A percentile compares a stretch with the other conserved stretches of the same genome.
phyloP scores from a whole-genome alignment of 2,888 invertebrate species.

The Sminthurinus aureus region DNA sequence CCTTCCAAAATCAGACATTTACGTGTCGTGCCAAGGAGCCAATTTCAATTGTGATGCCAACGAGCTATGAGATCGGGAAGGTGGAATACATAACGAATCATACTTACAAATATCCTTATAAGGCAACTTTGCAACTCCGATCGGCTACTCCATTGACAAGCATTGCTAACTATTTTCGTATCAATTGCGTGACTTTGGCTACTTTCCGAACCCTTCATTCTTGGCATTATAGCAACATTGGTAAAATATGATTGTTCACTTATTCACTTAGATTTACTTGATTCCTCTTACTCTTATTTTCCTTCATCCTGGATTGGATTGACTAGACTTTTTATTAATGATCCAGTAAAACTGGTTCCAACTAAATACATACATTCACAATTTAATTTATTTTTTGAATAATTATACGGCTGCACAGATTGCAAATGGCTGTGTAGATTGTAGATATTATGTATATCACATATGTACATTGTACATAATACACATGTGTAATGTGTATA shows the following conservation, averaged over 20 bases:
- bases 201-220: slow-evolving; percentile 48
- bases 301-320: slow-evolving; percentile 12
- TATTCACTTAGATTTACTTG: too few relatives aligned
- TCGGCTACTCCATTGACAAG: slow-evolving; percentile 51
- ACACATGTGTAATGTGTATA: too few relatives aligned
- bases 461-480: too few relatives aligned
- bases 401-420: too few relatives aligned
- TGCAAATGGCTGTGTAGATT: too few relatives aligned
- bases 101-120: slow-evolving; percentile 50
- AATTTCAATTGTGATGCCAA: slow-evolving; percentile 49
- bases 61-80: slow-evolving; percentile 49
- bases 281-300: background rate
- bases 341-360: slow-evolving; percentile 31
- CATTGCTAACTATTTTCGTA: slow-evolving; percentile 55
- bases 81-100: slow-evolving; percentile 49
- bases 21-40: slow-evolving; percentile 54
- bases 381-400: slow-evolving; percentile 6
- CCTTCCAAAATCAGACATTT: slow-evolving; percentile 52
- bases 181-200: slow-evolving; percentile 52
- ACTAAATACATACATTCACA: too few relatives aligned
- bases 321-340: slow-evolving; percentile 25
- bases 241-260: too few relatives aligned
- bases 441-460: too few relatives aligned
- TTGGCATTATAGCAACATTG: slow-evolving; percentile 57
- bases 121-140: slow-evolving; percentile 48